Conservation (phyloP, 2,888 invertebrate genomes). For the Cheilosia scutellata region DNA sequence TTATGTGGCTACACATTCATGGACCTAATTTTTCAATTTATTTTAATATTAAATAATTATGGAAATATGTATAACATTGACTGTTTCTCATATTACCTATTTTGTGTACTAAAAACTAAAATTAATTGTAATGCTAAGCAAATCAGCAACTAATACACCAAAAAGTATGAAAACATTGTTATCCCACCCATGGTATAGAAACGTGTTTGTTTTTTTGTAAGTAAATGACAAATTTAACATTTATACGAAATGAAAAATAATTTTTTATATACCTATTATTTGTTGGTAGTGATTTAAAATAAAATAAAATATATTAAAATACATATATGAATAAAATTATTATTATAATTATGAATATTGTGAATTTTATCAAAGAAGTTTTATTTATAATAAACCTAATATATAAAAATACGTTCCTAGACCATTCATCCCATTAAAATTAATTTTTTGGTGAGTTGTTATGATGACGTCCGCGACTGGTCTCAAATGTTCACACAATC, state of each 20-base stretch:
- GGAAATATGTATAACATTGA: conserved; percentile 3
- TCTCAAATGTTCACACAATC: too few species aligned
- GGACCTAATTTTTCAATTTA: conserved; percentile 14
- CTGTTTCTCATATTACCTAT: conserved; percentile 39
- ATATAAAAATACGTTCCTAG: too few species aligned
- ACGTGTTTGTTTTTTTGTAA: conserved; percentile 4
- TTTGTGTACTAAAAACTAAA: neutral
- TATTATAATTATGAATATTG: conserved; percentile 27
- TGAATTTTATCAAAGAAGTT: conserved; percentile 53
- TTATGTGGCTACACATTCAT: neutral
- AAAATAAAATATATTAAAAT: conserved; percentile 22
- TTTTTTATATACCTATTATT: conserved; percentile 2
- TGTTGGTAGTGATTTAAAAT: conserved; percentile 29
- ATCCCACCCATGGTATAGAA: conserved; percentile 4
- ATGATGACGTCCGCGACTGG: too few species aligned
- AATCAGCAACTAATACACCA: conserved; percentile 27
- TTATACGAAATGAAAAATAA: conserved; percentile 18
- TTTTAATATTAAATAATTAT: neutral
- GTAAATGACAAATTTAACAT: conserved; percentile 24
- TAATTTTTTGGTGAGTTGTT: too few species aligned
- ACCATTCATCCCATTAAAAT: too few species aligned
- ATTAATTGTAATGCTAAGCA: conserved; percentile 12
- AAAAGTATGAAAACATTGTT: conserved; percentile 12
- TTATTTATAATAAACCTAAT: conserved; percentile 53
- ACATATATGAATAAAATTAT: conserved; percentile 25